phyloP scores from a whole-genome alignment of 2,888 invertebrate genomes.

The Eulithis prunata region DNA sequence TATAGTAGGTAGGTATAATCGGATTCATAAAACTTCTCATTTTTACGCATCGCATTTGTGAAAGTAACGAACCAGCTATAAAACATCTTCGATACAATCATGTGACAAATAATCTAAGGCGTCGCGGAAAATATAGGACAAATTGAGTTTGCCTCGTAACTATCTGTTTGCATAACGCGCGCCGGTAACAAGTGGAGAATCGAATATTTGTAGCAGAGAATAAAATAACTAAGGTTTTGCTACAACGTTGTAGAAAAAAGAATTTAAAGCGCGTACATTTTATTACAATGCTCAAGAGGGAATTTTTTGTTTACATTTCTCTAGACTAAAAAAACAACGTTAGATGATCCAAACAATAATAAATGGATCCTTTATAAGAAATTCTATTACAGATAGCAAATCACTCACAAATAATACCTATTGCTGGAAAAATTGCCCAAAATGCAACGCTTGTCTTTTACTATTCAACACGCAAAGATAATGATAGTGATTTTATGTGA shows the following conservation, averaged over 20 bases:
- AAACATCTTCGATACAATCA: slow-evolving; percentile 11
- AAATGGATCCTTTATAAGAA: too few relatives aligned
- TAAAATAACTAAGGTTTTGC: slow-evolving; percentile 1
- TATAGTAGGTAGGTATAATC: too few relatives aligned
- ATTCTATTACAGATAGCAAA: too few relatives aligned
- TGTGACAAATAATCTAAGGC: slow-evolving; percentile 9
- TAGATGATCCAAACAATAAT: too few relatives aligned
- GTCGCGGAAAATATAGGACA: slow-evolving; percentile 37
- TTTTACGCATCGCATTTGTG: neutral
- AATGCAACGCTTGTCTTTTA: too few relatives aligned
- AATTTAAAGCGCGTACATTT: neutral
- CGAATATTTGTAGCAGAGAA: slow-evolving; percentile 20
- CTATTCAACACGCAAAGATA: neutral
- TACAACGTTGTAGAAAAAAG: neutral
- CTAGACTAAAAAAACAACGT: too few relatives aligned
- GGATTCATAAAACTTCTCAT: too few relatives aligned
- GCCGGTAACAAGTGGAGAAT: slow-evolving; percentile 28
- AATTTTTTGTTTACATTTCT: too few relatives aligned
- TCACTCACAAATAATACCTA: too few relatives aligned
- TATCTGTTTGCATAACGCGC: slow-evolving; percentile 32
- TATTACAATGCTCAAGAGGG: too few relatives aligned
- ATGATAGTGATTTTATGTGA: neutral
- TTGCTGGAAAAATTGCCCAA: too few relatives aligned
- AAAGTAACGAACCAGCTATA: neutral
- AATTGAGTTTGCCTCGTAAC: slow-evolving; percentile 41